Percentiles rank a stretch among this genome's conserved stretches.
These are phyloP conservation scores for Norana najaformis DNA, from an alignment of 2,888 invertebrate species.

Conservation along the genomic window DNA sequence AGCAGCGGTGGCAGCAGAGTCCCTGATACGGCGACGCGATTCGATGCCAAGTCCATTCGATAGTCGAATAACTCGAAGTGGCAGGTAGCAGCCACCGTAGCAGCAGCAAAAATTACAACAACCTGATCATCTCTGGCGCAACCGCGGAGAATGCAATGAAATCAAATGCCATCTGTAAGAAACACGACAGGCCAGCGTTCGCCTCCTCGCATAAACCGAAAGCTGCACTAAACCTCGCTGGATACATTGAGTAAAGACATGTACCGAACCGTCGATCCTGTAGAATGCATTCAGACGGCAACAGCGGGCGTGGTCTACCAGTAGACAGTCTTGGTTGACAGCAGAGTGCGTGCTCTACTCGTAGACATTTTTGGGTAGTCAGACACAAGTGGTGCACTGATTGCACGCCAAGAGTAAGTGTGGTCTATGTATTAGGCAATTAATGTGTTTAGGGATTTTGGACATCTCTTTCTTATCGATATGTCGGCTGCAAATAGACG, in stretches of 20 bases:
- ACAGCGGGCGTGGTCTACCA: neutral
- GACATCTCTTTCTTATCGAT: no score
- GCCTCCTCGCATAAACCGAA: neutral
- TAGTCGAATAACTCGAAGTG: neutral
- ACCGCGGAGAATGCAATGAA: neutral
- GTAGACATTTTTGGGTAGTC: neutral
- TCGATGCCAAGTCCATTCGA: neutral
- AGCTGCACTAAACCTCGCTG: no score
- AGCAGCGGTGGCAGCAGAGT: neutral
- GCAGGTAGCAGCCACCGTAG: neutral
- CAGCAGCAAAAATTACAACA: no score
- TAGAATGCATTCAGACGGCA: no score
- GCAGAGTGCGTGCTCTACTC: neutral
- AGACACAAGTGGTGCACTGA: no score
- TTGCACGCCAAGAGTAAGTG: no score
- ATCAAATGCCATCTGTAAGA: neutral
- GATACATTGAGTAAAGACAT: neutral
- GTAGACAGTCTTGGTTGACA: neutral
- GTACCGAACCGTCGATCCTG: no score
- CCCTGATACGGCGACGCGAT: neutral
- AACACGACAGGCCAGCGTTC: neutral
- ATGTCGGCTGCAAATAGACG: no score
- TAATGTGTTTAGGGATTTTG: no score
- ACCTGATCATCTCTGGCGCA: neutral
- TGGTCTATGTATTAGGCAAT: no score